Conservation (phyloP, 2,888 invertebrate genomes). For the Spisula subtruncata region DNA sequence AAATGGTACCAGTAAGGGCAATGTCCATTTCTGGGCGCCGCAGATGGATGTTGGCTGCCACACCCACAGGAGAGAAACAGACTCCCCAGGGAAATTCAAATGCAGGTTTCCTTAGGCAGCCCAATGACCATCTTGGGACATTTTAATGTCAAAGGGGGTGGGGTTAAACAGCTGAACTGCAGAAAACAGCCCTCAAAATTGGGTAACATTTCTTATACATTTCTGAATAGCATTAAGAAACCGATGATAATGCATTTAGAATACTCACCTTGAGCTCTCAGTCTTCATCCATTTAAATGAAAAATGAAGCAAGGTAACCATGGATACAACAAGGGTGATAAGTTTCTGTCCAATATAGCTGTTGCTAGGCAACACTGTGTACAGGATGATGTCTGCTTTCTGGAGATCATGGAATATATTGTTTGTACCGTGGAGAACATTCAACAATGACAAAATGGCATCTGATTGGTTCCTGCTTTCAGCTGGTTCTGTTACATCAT, state of each 20-base stretch:
- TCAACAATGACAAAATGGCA: not conserved
- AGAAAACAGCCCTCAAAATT: too few species aligned
- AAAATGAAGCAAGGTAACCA: not conserved
- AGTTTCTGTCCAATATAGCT: not conserved
- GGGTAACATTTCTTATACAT: too few species aligned
- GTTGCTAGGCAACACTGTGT: not conserved
- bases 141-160: too few species aligned
- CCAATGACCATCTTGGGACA: too few species aligned
- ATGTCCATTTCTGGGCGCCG: too few species aligned
- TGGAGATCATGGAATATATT: not conserved
- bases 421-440: not conserved
- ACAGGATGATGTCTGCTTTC: not conserved
- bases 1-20: too few species aligned
- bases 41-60: too few species aligned
- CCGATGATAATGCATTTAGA: not conserved
- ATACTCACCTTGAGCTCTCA: not conserved
- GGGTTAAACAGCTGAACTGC: too few species aligned
- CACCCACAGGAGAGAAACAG: too few species aligned
- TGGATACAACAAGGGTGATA: not conserved
- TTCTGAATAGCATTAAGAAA: not conserved
- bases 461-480: not conserved
- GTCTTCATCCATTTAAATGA: constrained; percentile 22
- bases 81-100: too few species aligned
- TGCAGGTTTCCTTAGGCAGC: too few species aligned
- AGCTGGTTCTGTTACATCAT: not conserved